phyloP scores from a whole-genome alignment of 1,140 invertebrate species.

The Eupeodes corollae region DNA sequence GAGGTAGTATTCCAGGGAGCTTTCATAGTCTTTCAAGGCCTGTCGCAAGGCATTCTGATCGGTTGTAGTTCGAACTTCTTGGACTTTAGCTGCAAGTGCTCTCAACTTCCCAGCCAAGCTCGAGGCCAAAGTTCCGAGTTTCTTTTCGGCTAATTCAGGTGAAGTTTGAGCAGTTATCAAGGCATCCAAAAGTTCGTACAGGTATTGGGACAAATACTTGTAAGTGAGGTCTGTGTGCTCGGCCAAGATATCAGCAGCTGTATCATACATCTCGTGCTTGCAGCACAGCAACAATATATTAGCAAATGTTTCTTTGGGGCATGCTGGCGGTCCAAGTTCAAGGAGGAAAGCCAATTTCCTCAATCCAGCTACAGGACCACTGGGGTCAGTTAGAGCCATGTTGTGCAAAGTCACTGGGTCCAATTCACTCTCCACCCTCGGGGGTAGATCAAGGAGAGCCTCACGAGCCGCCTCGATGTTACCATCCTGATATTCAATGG shows the following conservation, averaged over 20 bases:
- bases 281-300: conserved; percentile 92
- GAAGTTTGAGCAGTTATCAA: conserved; percentile 96
- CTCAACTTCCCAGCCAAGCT: conserved; percentile 82
- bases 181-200: conserved; percentile 85
- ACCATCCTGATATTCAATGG: conserved; percentile 94
- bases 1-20: conserved; percentile 74
- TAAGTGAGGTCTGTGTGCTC: conserved; percentile 96
- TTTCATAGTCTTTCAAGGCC: conserved; percentile 87
- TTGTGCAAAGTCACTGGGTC: conserved; percentile 98
- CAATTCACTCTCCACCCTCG: conserved; percentile 88
- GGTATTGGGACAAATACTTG: conserved; percentile 88
- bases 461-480: conserved; percentile 86
- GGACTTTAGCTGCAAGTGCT: conserved; percentile 85
- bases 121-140: conserved; percentile 89
- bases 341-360: conserved; percentile 95
- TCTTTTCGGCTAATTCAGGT: conserved; percentile 92
- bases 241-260: conserved; percentile 95
- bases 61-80: conserved; percentile 77
- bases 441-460: conserved; percentile 95
- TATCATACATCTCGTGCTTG: conserved; percentile 94
- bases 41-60: conserved; percentile 83
- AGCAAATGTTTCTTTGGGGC: conserved; percentile 91
- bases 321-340: conserved; percentile 80
- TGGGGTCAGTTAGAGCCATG: conserved; percentile 89
- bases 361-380: conserved; percentile 79